Evolutionary conservation across 2,888 invertebrate species (phyloP).

Genomic region (Biston stratarius): DNA sequence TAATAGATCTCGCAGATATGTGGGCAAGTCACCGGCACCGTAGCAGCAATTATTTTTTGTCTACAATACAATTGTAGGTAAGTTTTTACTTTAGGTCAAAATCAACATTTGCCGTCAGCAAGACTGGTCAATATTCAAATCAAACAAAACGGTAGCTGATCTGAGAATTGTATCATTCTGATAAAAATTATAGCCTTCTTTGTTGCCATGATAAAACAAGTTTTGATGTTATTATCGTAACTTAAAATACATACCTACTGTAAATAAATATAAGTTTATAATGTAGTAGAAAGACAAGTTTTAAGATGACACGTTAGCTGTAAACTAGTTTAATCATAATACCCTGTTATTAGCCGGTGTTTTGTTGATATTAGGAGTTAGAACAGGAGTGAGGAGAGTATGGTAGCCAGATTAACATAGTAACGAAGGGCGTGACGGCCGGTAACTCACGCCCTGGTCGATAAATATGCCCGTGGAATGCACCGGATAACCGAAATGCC

Average conservation of each 20-base stretch:
- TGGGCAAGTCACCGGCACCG: constrained; percentile 25
- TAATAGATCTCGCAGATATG: constrained; percentile 47
- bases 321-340: constrained; percentile 14
- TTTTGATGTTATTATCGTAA: neutral
- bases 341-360: constrained; percentile 10
- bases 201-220: constrained; percentile 6
- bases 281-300: constrained; percentile 9
- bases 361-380: constrained; percentile 40
- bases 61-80: constrained; percentile 4
- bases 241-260: neutral
- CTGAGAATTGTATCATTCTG: constrained; percentile 5
- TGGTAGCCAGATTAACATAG: constrained; percentile 80
- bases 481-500: constrained; percentile 55
- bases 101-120: neutral
- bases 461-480: constrained; percentile 80
- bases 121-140: constrained; percentile 8
- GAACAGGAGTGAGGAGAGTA: constrained; percentile 35
- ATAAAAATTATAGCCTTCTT: neutral
- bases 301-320: constrained; percentile 2
- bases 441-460: constrained; percentile 83
- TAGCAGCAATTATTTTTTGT: constrained; percentile 23
- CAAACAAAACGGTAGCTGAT: constrained; percentile 2
- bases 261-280: neutral
- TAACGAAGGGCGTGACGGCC: constrained; percentile 82
- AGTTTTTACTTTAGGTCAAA: constrained; percentile 7